Conservation (phyloP, 2,113 vertebrate species). For the Xenopus borealis region DNA sequence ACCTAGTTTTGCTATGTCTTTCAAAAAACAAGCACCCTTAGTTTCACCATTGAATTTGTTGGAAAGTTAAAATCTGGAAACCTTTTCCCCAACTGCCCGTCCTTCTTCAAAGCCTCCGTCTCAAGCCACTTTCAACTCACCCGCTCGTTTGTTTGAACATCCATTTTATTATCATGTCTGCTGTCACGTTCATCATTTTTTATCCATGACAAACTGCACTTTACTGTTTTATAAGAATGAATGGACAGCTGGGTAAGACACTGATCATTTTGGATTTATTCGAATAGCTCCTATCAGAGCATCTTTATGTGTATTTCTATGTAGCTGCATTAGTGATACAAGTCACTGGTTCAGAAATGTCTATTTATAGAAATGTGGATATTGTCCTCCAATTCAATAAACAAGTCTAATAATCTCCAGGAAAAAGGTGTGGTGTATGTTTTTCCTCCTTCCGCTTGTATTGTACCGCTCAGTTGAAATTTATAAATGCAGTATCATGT, state of each 20-base stretch:
- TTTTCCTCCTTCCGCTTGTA: background rate
- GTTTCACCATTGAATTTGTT: no score
- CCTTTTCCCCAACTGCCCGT: no score
- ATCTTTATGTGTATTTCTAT: slow-evolving; percentile 65
- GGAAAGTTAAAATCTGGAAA: no score
- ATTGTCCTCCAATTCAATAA: slow-evolving; percentile 69
- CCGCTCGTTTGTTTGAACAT: slow-evolving; percentile 16
- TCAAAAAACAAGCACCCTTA: no score
- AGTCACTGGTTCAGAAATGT: slow-evolving; percentile 68
- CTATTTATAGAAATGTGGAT: slow-evolving; percentile 72
- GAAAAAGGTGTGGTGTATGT: background rate
- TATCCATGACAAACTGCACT: slow-evolving; percentile 11
- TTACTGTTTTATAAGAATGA: slow-evolving; percentile 15
- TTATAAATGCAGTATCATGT: no score
- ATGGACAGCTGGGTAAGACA: background rate
- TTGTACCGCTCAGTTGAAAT: no score
- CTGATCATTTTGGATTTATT: slow-evolving; percentile 50
- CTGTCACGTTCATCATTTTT: background rate
- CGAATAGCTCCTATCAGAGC: slow-evolving; percentile 67
- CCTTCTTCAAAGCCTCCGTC: no score
- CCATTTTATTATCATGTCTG: slow-evolving; percentile 26
- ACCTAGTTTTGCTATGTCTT: no score
- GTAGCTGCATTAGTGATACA: slow-evolving; percentile 69
- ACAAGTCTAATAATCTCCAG: slow-evolving; percentile 52
- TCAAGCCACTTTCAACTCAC: no score